Base-by-base conservation (phyloP, 2,113 vertebrate species). In the Pachycephala philippinensis region DNA sequence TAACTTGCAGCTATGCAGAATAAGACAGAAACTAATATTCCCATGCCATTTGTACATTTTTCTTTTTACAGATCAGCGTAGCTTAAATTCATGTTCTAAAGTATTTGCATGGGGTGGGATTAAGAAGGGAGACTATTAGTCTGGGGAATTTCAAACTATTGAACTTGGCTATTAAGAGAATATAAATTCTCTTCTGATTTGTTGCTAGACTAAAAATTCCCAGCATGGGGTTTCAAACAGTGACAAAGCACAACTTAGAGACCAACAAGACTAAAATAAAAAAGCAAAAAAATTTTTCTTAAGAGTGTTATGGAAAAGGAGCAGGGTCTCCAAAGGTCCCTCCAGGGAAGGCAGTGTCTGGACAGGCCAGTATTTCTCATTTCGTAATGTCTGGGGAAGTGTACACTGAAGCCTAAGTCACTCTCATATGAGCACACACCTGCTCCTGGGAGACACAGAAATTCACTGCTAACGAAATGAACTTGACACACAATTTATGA, bases 351-450 rank as follows among this genome's bases (percentile, higher is more conserved):
- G 54, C 56, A 86, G 35, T 1, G 54, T 92, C 93, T 95, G 93
- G 50, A 68, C 85, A 52, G 16, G 82, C 22, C 75, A 53, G 39
- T 20, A 56, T 54, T 90, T 76, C 70, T 90, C 75, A 96, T 93
- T 96, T 92, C 17, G 13, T 94, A 90, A 95, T 11, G 56, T 95
- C 95, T 95, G 63, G 75, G 83, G 92, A 95, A 90, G 84, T 2
- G 30, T 40, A 86, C 8, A 0, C 33, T 49, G 74, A 45, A 91
- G 93, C 54, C 68, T 22, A 78, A 82, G 74, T 65, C 53, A 40
- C 33, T 77, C 89, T 49, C 18, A 3, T 7, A 61, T 6, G 54
- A 88, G 57, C 63, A 59, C n/a, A 26, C 90, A 94, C 86, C 83
- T 95, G 90, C 76, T 79, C 79, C 40, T 37, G 59, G 49, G 83